Evolutionary conservation across 1,140 invertebrate genomes (phyloP), one percentile per base, ranked within the genome.

Genomic region (Magallana gigas): DNA sequence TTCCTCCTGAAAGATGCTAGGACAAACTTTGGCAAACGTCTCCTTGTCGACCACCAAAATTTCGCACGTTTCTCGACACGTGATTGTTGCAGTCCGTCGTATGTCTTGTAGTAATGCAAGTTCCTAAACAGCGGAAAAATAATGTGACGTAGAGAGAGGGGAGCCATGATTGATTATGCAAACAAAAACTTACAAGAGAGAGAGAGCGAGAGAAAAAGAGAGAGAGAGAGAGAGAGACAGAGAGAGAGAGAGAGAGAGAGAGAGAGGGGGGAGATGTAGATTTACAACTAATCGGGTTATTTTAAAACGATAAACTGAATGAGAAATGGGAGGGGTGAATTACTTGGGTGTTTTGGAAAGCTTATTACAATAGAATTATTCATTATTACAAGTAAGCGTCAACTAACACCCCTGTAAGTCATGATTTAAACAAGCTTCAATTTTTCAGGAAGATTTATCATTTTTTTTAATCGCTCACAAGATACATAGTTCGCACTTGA

Each of bases 1-100:
- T 86, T 94, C 92, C 68, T 90, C 88, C 59, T 94, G 92, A 87
- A 94, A 94, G 16, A 94, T 93, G 83, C 88, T 83, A 0, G 93
- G 93, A 89, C 93, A 94, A 1, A 94, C 90, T 85, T 90, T 89
- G 29, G 92, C 88, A 85, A 94, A 94, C 6, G 93, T 92, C 9
- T 92, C 91, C 82, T 93, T 93, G 76, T 94, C 92, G 1, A 94
- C 93, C 12, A 90, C 90, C 60, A 94, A 87, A 57, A 94, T 87
- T 87, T 94, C 93, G 64, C 91, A 92, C 1, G 82, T 90, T 84
- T 94, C 93, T 8, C 93, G 86, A n/a, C 90, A 90, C 0, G 91
- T 90, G 18, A 94, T 89, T 3, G 92, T 93, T 9, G 93, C 93
- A 9, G 92, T 92, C 1, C 93, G 57, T 6, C 84, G 62, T 59